A percentile compares a stretch with the other conserved stretches of the same genome.
Conservation (phyloP, 2,113 vertebrate species). For the Thryonomys swinderianus region DNA sequence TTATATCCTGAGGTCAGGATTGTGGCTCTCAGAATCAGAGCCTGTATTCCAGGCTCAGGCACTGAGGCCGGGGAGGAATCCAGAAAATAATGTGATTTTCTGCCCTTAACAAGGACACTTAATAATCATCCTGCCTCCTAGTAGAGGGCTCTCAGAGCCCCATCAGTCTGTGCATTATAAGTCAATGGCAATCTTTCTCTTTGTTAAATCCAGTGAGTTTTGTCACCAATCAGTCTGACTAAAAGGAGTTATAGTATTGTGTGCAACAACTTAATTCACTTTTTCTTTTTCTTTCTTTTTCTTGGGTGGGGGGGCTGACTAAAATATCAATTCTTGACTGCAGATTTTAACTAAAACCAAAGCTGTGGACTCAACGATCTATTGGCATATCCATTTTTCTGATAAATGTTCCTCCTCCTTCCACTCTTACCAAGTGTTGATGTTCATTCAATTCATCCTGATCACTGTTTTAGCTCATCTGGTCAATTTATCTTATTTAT, state of each 20-base stretch:
- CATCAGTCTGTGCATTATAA: not conserved
- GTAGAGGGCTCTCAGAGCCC: not conserved
- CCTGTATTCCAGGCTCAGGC: not conserved
- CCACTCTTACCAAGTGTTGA: conserved; percentile 78
- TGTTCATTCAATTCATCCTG: conserved; percentile 70
- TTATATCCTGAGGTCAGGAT: not conserved
- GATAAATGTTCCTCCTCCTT: conserved; percentile 58
- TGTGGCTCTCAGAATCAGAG: not conserved
- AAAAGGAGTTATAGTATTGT: conserved; percentile 65
- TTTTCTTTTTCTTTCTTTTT: not conserved
- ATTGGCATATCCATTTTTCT: conserved; percentile 67
- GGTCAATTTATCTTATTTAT: conserved; percentile 85
- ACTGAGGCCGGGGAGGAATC: too few relatives aligned
- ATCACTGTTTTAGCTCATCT: conserved; percentile 77
- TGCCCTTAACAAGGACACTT: conserved; percentile 33
- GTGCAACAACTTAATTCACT: conserved; percentile 60
- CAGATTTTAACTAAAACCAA: conserved; percentile 50
- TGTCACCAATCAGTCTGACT: conserved; percentile 25
- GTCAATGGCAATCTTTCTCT: not conserved
- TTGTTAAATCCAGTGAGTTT: not conserved
- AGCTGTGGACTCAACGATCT: not conserved
- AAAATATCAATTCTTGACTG: conserved; percentile 65
- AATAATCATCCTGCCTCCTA: not conserved
- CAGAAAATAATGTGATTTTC: not conserved
- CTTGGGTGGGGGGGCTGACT: not conserved